These are phyloP conservation scores for Capitulum mitella DNA, from an alignment of 2,888 invertebrate genomes.

Conservation along the genomic window DNA sequence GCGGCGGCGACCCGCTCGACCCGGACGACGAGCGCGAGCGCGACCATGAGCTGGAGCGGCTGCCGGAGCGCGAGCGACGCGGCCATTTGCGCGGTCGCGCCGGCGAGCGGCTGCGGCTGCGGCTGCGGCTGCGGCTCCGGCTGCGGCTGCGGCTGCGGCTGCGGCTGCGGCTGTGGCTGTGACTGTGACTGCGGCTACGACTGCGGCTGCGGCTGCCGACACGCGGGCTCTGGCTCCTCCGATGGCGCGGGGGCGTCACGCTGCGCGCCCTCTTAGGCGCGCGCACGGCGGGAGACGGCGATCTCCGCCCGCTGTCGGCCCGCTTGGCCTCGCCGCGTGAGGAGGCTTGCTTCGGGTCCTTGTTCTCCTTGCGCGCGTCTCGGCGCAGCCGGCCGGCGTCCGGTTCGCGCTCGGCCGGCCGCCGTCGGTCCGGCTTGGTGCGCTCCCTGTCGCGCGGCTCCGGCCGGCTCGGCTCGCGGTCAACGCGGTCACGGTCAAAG, in stretches of 20 bases:
- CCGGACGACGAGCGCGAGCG: constrained; percentile 30
- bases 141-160: background rate
- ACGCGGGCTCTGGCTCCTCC: background rate
- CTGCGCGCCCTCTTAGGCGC: background rate
- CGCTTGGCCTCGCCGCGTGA: background rate
- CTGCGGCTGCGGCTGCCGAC: background rate
- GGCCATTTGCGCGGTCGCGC: constrained; percentile 30
- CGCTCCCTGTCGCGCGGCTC: constrained; percentile 14
- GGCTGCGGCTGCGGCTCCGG: no score
- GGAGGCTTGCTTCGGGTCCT: background rate
- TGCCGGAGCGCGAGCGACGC: constrained; percentile 34
- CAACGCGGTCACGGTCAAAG: no score
- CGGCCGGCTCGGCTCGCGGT: constrained; percentile 31
- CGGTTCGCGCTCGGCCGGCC: constrained; percentile 28
- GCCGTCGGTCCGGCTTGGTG: constrained; percentile 26
- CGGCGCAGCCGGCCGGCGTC: background rate
- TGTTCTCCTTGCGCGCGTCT: background rate
- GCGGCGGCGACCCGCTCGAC: constrained; percentile 23
- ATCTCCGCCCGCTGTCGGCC: background rate
- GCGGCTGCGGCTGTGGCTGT: no score
- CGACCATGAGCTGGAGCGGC: constrained; percentile 32
- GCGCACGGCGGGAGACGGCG: background rate
- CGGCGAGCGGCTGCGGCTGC: background rate
- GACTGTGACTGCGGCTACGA: no score
- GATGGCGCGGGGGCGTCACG: background rate